Base-by-base conservation (phyloP, 1,140 invertebrate species). In the Heterodera schachtii region DNA sequence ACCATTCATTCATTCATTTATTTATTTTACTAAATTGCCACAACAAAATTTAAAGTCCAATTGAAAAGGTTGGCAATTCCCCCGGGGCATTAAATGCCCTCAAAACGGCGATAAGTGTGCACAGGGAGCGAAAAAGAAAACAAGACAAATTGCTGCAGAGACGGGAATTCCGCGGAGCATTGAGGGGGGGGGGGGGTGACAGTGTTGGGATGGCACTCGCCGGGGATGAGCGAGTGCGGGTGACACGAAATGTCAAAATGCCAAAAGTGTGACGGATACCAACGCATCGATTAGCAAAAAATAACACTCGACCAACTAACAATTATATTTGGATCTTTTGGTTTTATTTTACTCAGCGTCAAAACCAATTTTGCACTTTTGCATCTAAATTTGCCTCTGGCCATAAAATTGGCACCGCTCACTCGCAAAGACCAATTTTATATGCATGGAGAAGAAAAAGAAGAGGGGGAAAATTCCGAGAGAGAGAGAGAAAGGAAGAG, bases 91-190 rank as follows among this genome's bases (percentile, higher is more conserved):
- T 71, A 71, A 46, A 71, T 41, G 41, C 3, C 69, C 41, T n/a
- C 69, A 2, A 71, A 2, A 71, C 41, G 69, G n/a, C 69, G 31
- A 11, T 41, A 71, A 46, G 19, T 31, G 69, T 41, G 69, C 69
- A 71, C 9, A 1, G 41, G 21, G 69, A 3, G 69, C 9, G 6
- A 41, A 46, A 41, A 31, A 31, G 31, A 31, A 71, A 46, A 71
- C 31, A 71, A 71, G 69, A 71, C 69, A 71, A 71, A 71, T 71
- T 71, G 69, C 69, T n/a, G 69, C 69, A 5, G 69, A 6, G 67
- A 8, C 52, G 9, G 52, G n/a, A 70, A 16, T 70, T 21, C 67
- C 9, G 8, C 19, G 3, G 67, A 43, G 67, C 9, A 70, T 70
- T 70, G 21, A 13, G 69, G 41, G 49, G 11, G 6, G 49, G 49